Conservation (phyloP, 2,113 vertebrate species). For the Excalfactoria chinensis region DNA sequence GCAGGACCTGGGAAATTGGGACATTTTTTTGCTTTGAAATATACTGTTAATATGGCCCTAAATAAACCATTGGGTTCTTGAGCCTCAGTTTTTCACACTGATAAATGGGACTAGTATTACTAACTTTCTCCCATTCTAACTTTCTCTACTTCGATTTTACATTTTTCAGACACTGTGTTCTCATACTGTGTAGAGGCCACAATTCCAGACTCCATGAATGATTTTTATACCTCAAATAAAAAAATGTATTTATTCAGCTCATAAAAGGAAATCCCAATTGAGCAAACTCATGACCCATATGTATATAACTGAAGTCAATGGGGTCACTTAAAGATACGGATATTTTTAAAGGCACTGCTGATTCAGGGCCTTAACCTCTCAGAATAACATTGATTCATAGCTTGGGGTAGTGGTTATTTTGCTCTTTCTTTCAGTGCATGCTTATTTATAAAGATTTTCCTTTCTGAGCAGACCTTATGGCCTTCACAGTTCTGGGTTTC, state of each 20-base stretch:
- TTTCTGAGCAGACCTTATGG: conserved; percentile 2
- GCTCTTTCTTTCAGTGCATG: not conserved
- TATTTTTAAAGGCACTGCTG: not conserved
- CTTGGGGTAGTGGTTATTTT: conserved; percentile 15
- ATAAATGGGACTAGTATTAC: not conserved
- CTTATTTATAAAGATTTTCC: conserved; percentile 20
- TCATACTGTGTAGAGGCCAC: not conserved
- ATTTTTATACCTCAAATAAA: not conserved
- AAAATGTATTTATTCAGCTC: not conserved
- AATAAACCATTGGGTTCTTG: not conserved
- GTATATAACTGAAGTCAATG: not conserved
- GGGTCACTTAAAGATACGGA: not conserved
- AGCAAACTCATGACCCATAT: not conserved
- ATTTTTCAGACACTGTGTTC: not conserved
- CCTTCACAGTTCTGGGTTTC: not conserved
- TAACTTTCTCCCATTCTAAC: not conserved
- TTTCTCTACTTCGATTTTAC: not conserved
- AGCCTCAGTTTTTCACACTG: not conserved
- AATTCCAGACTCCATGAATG: not conserved
- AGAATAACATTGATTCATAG: conserved; percentile 1
- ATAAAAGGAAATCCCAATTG: not conserved
- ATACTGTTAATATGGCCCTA: not conserved
- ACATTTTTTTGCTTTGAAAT: not conserved
- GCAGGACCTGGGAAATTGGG: not conserved
- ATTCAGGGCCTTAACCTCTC: not conserved